These are phyloP conservation scores for Shinisaurus crocodilurus DNA, from an alignment of 2,113 vertebrate genomes.

Conservation along the genomic window DNA sequence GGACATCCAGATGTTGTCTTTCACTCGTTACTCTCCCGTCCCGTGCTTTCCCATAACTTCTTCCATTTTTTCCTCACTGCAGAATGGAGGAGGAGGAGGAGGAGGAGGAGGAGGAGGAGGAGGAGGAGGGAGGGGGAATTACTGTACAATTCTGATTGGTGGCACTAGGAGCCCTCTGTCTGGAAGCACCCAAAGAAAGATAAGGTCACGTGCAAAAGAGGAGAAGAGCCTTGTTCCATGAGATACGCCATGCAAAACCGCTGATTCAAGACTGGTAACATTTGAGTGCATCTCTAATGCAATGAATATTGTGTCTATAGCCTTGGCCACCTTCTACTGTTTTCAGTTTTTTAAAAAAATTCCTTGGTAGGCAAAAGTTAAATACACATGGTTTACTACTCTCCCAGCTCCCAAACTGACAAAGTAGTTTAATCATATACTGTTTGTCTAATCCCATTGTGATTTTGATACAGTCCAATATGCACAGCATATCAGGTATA, in stretches of 20 bases:
- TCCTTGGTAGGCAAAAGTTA: background rate
- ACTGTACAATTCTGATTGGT: too few species aligned
- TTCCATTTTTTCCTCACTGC: too few species aligned
- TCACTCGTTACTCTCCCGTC: too few species aligned
- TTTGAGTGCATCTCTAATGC: background rate
- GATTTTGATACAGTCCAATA: constrained; percentile 1
- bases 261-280: background rate
- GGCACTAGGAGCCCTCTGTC: too few species aligned
- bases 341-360: background rate
- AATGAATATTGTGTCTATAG: background rate
- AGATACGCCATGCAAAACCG: background rate
- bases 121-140: too few species aligned
- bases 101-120: too few species aligned
- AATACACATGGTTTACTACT: background rate
- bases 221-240: background rate
- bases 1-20: too few species aligned
- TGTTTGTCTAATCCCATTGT: constrained; percentile 23
- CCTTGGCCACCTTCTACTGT: background rate
- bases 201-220: background rate
- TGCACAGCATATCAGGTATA: background rate
- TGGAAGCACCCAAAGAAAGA: background rate
- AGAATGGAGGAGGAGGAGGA: too few species aligned
- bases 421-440: constrained; percentile 6
- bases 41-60: too few species aligned
- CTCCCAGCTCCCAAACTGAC: background rate